Evolutionary conservation across 2,113 vertebrate genomes (phyloP), one percentile per base, ranked within the genome.

Genomic region (Poeciliopsis occidentalis): DNA sequence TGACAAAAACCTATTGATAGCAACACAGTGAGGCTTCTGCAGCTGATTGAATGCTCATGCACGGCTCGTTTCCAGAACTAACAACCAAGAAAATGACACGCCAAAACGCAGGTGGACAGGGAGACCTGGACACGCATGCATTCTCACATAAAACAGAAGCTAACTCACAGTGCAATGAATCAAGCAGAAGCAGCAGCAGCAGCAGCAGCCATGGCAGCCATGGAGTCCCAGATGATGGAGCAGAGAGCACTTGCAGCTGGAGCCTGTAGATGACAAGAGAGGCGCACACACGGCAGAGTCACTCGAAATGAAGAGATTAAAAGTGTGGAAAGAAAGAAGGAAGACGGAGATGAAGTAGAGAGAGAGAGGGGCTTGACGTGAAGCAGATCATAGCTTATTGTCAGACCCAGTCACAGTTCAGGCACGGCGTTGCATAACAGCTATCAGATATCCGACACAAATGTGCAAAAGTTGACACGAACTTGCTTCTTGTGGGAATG

Each of bases 91-190:
- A 31, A 22, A 24, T 7, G 44, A n/a, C 29, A n/a, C 13, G 17
- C 57, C 37, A 60, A 73, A 71, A 64, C 29, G 37, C 72, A 81
- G 61, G 75, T 13, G 64, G 67, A 73, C 60, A 68, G 72, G 78
- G n/a, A 64, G 22, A 81, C 26, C 13, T 29, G 64, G 34, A 70
- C 34, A 71, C 51, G 19, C 27, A 76, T 13, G 37, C n/a, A 67
- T n/a, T 15, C 29, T 34, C 61, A 75, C 51, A 76, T 10, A 60
- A 63, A 61, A 30, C 44, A 72, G 39, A 64, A 44, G 64, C 68
- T 31, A 71, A 88, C 87, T 90, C 64, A 89, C 88, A 47, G 63
- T 69, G 79, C 60, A 44, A 39, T 41, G 76, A 64, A 76, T 91
- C 86, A 90, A 61, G 73, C 71, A 8, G 73, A 90, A 61, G 73